Base-by-base conservation (phyloP, 2,888 invertebrate species). In the Anarsia innoxiella region DNA sequence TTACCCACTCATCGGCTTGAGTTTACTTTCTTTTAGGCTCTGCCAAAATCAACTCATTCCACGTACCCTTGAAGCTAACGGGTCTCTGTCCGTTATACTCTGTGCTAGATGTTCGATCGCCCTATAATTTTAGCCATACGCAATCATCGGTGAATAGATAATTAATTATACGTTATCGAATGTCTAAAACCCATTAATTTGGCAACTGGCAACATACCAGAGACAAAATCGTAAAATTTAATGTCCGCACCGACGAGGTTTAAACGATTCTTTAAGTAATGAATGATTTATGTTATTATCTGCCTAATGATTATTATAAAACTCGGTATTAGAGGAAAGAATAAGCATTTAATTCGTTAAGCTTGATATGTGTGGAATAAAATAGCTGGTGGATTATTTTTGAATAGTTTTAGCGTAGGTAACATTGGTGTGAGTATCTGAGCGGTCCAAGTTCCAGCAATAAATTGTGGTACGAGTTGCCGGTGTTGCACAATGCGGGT, bases 191-290 rank as follows among this genome's bases (percentile, higher is more conserved):
- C 16, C 55, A 64, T 66, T 63, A 61, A 62, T 65, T 71, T 55
- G 59, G 62, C 61, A 63, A 67, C 27, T 15, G 12, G 19, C 27
- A 33, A 27, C 34, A 64, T 57, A 56, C 46, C 57, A 59, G 48
- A 57, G 58, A 61, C 55, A 54, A 58, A 64, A 61, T 69, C 68
- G 57, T 66, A 56, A 69, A 72, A 62, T 58, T 63, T 67, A 52
- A 68, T 66, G 55, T 63, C 45, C 39, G 47, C 59, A 53, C 51
- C 52, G 60, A 56, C 55, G 51, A 62, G 59, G 57, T 51, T 57
- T 53, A 55, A 55, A 60, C 53, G 59, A 62, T 67, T 60, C 63
- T 44, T 61, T 63, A 66, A 69, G 57, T 62, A 62, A 61, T 57
- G 45, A 52, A 57, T 66, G 67, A 69, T 63, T 69, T 67, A 69